Conservation (phyloP, 53 echinoderm and acorn worm species). For the Arbacia lixula region DNA sequence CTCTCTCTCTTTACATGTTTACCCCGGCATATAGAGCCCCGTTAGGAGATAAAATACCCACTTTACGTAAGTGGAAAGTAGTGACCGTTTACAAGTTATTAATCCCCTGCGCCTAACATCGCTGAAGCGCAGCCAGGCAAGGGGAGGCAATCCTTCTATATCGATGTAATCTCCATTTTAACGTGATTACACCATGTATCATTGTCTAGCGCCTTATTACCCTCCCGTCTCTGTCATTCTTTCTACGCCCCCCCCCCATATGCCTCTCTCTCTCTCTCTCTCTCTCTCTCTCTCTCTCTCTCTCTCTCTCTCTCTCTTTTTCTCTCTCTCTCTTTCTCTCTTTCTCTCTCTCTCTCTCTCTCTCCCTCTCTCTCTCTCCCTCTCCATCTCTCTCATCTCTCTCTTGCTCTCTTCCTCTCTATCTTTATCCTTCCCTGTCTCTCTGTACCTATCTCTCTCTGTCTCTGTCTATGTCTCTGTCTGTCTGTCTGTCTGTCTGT, state of each 20-base stretch:
- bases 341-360: background rate
- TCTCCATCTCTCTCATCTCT: no score
- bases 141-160: background rate
- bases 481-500: no score
- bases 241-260: no score
- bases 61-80: conserved; percentile 31
- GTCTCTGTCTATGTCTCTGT: no score
- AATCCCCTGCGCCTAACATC: conserved; percentile 42
- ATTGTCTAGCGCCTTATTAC: no score
- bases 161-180: conserved; percentile 41
- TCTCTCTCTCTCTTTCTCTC: background rate
- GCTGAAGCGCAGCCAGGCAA: conserved; percentile 15
- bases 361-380: background rate
- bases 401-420: no score
- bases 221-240: no score
- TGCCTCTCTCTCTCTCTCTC: no score
- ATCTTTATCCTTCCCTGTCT: no score
- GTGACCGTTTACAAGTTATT: conserved; percentile 23
- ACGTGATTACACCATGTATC: conserved; percentile 39
- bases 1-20: background rate
- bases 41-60: conserved; percentile 7
- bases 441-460: no score
- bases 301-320: background rate
- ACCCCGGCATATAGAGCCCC: background rate
- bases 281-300: no score